Conservation (phyloP, 1,140 invertebrate species). For the Drosophila simulans region DNA sequence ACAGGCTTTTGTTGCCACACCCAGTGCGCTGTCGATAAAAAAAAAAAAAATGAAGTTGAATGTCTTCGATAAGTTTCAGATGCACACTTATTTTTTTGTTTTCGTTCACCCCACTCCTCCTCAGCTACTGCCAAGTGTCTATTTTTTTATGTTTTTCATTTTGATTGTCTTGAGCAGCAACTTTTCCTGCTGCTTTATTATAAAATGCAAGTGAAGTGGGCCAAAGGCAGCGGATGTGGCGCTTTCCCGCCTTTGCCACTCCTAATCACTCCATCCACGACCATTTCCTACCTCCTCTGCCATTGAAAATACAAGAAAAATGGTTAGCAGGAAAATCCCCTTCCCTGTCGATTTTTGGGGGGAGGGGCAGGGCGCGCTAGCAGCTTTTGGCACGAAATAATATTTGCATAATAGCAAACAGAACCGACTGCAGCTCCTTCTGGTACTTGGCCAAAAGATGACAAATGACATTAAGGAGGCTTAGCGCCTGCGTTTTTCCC, state of each 20-base stretch:
- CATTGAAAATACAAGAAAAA: neutral
- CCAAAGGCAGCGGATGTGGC: neutral
- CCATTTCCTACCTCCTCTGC: neutral
- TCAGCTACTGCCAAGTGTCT: neutral
- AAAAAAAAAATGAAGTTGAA: conserved; percentile 4
- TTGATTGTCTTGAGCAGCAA: conserved; percentile 26
- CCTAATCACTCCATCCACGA: neutral
- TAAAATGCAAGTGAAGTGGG: conserved; percentile 10
- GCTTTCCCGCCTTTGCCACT: neutral
- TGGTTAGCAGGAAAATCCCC: neutral
- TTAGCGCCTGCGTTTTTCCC: conserved; percentile 58
- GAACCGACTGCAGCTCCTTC: conserved; percentile 54
- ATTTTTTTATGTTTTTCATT: conserved; percentile 16
- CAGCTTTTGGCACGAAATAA: conserved; percentile 70
- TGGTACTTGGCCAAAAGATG: conserved; percentile 64
- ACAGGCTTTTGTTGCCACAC: conserved; percentile 36
- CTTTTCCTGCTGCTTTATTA: conserved; percentile 31
- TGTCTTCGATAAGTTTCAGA: conserved; percentile 13
- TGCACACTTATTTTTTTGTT: conserved; percentile 5
- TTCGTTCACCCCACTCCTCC: neutral
- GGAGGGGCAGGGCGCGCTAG: neutral
- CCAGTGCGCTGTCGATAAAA: neutral
- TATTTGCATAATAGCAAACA: conserved; percentile 77
- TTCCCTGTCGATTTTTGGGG: neutral
- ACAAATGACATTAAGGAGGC: conserved; percentile 80